Conservation (phyloP, 2,113 vertebrate genomes). For the Suncus etruscus region DNA sequence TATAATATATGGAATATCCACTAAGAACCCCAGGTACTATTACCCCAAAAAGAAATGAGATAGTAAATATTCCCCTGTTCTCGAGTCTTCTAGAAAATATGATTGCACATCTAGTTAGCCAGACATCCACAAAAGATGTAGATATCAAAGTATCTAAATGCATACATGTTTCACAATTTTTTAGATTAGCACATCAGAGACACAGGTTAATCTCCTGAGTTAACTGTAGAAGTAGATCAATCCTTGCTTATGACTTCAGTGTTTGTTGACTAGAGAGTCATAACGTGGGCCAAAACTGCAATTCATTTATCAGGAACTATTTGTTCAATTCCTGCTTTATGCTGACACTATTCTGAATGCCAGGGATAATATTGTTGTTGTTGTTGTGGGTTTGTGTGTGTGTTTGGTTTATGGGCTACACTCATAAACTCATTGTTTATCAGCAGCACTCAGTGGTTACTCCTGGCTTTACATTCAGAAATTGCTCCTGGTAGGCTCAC, state of each 20-base stretch:
- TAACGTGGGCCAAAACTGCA: background rate
- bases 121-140: background rate
- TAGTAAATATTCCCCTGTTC: background rate
- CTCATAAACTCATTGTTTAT: too few species aligned
- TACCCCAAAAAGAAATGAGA: background rate
- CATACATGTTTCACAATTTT: too few species aligned
- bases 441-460: too few species aligned
- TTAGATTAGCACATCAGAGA: background rate
- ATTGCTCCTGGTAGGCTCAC: too few species aligned
- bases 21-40: too few species aligned
- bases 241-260: background rate
- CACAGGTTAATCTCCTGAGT: background rate
- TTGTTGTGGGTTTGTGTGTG: too few species aligned
- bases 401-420: too few species aligned
- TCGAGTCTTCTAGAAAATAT: conserved; percentile 49
- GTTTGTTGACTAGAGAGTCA: background rate
- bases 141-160: background rate
- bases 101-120: conserved; percentile 23
- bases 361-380: background rate
- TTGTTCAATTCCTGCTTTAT: conserved; percentile 19
- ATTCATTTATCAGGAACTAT: conserved; percentile 38
- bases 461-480: too few species aligned
- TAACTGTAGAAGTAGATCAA: background rate
- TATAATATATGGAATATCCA: too few species aligned
- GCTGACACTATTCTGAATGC: background rate